Percentiles rank a stretch among this genome's conserved stretches.
Evolutionary conservation across 2,888 invertebrate genomes (phyloP).

Genomic region (Trissoscelio sp.): DNA sequence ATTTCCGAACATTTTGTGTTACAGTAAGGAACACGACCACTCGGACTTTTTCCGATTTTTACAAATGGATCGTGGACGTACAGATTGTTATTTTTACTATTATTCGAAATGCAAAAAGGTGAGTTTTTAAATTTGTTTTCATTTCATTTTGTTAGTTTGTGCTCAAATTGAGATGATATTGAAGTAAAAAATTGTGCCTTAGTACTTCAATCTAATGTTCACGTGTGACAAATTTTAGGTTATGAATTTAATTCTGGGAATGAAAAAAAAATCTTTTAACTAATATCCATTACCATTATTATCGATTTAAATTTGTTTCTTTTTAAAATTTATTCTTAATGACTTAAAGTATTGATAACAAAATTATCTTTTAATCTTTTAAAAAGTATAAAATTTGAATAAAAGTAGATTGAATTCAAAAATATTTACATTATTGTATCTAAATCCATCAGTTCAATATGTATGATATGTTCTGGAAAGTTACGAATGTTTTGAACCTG

Average conservation of each 20-base stretch:
- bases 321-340: neutral
- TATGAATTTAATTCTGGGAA: no score
- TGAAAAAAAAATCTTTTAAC: no score
- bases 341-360: neutral
- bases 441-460: no score
- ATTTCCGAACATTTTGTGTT: no score
- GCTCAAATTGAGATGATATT: neutral
- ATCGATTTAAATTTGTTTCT: no score
- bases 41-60: slow-evolving; percentile 81
- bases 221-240: slow-evolving; percentile 12
- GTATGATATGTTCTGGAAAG: no score
- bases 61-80: slow-evolving; percentile 88
- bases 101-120: slow-evolving; percentile 95
- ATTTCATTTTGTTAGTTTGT: neutral
- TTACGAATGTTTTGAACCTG: no score
- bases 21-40: slow-evolving; percentile 81
- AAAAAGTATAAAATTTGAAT: no score
- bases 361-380: neutral
- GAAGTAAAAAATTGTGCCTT: neutral
- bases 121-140: neutral
- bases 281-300: no score
- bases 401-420: neutral
- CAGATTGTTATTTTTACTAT: slow-evolving; percentile 95
- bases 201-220: slow-evolving; percentile 11
- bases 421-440: slow-evolving; percentile 1